Evolutionary conservation across 2,113 vertebrate genomes (phyloP).

Genomic region (Heteronetta atricapilla): DNA sequence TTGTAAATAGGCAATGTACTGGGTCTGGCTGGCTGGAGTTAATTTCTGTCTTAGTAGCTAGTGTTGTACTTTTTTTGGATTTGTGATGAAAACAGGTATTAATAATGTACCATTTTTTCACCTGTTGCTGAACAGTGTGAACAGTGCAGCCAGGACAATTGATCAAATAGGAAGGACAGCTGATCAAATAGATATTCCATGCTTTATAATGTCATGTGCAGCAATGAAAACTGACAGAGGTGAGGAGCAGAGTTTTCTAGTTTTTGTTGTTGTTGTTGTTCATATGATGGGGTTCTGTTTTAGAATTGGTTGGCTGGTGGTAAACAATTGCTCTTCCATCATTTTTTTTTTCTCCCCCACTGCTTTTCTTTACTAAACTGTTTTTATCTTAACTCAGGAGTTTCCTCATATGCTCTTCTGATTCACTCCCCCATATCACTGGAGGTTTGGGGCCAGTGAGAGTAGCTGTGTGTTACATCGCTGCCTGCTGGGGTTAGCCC

Average conservation of each 20-base stretch:
- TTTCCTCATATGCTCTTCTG: neutral
- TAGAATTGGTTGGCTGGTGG: neutral
- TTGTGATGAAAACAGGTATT: neutral
- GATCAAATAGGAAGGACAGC: neutral
- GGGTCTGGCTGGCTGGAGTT: neutral
- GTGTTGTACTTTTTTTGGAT: neutral
- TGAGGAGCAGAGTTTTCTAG: neutral
- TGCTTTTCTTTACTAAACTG: neutral
- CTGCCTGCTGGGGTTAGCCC: neutral
- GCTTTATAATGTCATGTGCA: neutral
- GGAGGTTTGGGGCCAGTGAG: neutral
- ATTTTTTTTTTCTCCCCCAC: neutral
- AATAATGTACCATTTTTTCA: neutral
- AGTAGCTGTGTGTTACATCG: neutral
- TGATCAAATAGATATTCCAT: neutral
- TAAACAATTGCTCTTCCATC: neutral
- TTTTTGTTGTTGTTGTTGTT: neutral
- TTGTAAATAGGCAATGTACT: neutral
- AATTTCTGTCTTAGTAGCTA: neutral
- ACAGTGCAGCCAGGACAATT: neutral
- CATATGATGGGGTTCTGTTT: neutral
- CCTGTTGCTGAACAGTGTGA: neutral
- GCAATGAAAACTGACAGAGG: neutral
- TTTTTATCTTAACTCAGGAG: neutral
- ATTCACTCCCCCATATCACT: neutral